These are phyloP conservation scores for Theodoxus fluviatilis DNA, from an alignment of 2,888 invertebrate species.

Conservation along the genomic window DNA sequence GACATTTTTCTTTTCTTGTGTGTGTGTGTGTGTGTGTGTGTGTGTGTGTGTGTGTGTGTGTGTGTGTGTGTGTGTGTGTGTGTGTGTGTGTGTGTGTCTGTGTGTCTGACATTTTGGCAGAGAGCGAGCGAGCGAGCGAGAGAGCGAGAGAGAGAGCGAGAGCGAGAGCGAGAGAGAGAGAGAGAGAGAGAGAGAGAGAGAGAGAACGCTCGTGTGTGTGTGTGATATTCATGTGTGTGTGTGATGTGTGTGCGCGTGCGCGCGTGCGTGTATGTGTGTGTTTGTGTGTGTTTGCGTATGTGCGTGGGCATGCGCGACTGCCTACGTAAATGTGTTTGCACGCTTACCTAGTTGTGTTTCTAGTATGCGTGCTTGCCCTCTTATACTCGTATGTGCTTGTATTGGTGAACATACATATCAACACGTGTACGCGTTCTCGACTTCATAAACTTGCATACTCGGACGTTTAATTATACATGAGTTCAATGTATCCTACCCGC, in stretches of 20 bases:
- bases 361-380: background rate
- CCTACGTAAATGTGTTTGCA: background rate
- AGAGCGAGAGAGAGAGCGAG: no score
- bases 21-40: background rate
- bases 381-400: background rate
- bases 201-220: background rate
- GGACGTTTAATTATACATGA: no score
- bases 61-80: slow-evolving; percentile 18
- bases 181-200: no score
- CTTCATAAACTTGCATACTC: no score
- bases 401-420: no score
- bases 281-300: background rate
- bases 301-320: background rate
- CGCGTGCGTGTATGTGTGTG: background rate
- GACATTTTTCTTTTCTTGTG: background rate
- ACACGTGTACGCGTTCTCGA: no score
- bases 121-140: no score
- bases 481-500: no score
- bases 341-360: background rate
- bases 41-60: slow-evolving; percentile 18
- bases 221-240: background rate
- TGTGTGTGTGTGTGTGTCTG: slow-evolving; percentile 7
- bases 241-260: background rate
- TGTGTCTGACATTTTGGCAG: background rate
- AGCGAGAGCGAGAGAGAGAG: no score